Evolutionary conservation across 1,140 invertebrate genomes (phyloP).

Genomic region (Neodiprion virginianus): DNA sequence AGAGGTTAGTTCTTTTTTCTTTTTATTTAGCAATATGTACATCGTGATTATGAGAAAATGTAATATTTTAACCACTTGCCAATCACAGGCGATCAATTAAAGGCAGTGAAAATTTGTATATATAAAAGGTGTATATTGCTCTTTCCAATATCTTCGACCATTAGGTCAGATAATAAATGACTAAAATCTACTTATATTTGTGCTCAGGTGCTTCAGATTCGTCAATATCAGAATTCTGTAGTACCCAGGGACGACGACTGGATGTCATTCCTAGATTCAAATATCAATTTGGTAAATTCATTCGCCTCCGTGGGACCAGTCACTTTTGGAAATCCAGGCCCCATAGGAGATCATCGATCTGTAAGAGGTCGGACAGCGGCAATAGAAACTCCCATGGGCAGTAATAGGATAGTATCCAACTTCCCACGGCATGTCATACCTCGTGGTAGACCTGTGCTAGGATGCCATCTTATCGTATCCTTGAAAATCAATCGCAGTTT

Average conservation of each 20-base stretch:
- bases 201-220: conserved; percentile 37
- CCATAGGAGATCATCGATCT: conserved; percentile 40
- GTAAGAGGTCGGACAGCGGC: conserved; percentile 18
- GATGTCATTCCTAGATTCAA: conserved; percentile 41
- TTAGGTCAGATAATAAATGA: conserved; percentile 49
- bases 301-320: conserved; percentile 37
- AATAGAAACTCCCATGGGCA: background rate
- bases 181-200: conserved; percentile 5
- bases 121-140: conserved; percentile 48
- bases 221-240: conserved; percentile 29
- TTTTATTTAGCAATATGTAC: conserved; percentile 53
- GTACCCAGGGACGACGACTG: conserved; percentile 37
- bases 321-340: conserved; percentile 39
- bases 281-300: conserved; percentile 24
- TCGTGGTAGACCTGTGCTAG: conserved; percentile 61
- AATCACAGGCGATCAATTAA: conserved; percentile 10
- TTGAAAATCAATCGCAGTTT: conserved; percentile 67
- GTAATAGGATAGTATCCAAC: conserved; percentile 30
- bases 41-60: conserved; percentile 63
- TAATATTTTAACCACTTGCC: conserved; percentile 44
- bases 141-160: conserved; percentile 55
- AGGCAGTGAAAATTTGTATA: background rate
- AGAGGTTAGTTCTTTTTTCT: conserved; percentile 77
- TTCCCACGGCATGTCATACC: conserved; percentile 59
- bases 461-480: conserved; percentile 68